Base-by-base conservation (phyloP, 2,888 invertebrate genomes). In the Gisinianus flammeolus region DNA sequence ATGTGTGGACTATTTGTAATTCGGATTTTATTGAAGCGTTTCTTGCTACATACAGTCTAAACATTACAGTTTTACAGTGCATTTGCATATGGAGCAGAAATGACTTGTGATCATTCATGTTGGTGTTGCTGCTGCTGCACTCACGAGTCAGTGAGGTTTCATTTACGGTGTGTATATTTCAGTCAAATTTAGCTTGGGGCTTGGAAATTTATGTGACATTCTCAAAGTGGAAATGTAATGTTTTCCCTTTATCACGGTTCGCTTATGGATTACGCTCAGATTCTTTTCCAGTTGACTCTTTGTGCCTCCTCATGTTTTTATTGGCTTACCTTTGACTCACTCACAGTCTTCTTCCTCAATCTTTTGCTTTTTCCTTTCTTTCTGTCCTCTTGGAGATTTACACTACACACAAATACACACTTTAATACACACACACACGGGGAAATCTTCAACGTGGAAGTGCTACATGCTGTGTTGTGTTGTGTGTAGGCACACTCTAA, bases 231-330 rank as follows among this genome's bases (percentile, higher is more conserved):
- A 72, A 80, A 76, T 78, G 80, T 54, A 72, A 62, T 79, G 77
- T 72, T 78, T 79, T 77, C 75, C 75, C 69, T 75, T 77, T 77
- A 78, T 77, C 79, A 79, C 79, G 79, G 76, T 79, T 78, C 79
- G 71, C 75, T 79, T 79, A 74, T 79, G 78, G 79, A 79, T 79
- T 79, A 79, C 79, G 73, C 70, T 26, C 12, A 79, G 75, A 62
- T 73, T 62, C 73, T 73, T 73, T 73, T 73, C 73, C 73, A 73
- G 73, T 62, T 56, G 31, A 68, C 68, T 76, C 68, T 68, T 68
- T 67, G 79, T 81, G 78, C 73, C 78, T 81, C 80, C 78, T 76
- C 79, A 77, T 82, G 82, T 82, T 82, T 82, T 79, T 79, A 80
- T 82, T 82, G 81, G 81, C 81, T 80, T 80, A 73, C 73, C 73